Conservation (phyloP, 2,797 vertebrate genomes). For the Hyperoplus immaculatus region DNA sequence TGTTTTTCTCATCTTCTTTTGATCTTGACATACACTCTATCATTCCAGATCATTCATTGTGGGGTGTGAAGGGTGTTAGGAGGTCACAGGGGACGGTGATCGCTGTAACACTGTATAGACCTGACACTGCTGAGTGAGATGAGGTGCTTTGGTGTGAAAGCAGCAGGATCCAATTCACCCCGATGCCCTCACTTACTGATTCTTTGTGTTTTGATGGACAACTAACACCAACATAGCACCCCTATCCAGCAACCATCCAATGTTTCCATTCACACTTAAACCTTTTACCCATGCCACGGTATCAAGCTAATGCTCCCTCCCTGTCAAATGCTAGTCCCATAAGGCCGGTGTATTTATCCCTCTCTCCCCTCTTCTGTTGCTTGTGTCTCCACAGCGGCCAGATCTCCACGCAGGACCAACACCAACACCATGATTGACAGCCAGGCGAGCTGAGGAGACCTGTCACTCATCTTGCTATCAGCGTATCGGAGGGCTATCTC, state of each 20-base stretch:
- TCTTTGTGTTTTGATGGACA: constrained; percentile 73
- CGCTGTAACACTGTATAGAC: constrained; percentile 44
- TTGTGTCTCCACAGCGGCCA: constrained; percentile 85
- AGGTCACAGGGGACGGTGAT: background rate
- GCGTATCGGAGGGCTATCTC: constrained; percentile 75
- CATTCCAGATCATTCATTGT: too few relatives aligned
- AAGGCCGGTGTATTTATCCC: constrained; percentile 77
- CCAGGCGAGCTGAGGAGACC: constrained; percentile 84
- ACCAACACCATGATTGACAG: constrained; percentile 88
- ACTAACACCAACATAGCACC: constrained; percentile 65
- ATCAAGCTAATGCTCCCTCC: constrained; percentile 68
- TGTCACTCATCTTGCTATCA: constrained; percentile 86
- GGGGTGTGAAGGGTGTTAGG: constrained; percentile 2
- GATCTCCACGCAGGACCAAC: constrained; percentile 81
- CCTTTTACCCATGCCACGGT: constrained; percentile 24
- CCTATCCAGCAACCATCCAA: constrained; percentile 31
- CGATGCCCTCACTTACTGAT: constrained; percentile 71
- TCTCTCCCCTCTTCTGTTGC: constrained; percentile 61
- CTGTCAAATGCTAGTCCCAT: constrained; percentile 68
- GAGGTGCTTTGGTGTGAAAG: constrained; percentile 61
- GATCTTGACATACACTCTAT: too few relatives aligned
- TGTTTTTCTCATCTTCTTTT: too few relatives aligned
- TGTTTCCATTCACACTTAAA: constrained; percentile 44
- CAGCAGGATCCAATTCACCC: constrained; percentile 72
- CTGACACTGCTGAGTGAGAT: constrained; percentile 32